Percentiles rank a stretch among this genome's conserved stretches.
Conservation (phyloP, 2,797 vertebrate species). For the Catamblyrhynchus diadema region DNA sequence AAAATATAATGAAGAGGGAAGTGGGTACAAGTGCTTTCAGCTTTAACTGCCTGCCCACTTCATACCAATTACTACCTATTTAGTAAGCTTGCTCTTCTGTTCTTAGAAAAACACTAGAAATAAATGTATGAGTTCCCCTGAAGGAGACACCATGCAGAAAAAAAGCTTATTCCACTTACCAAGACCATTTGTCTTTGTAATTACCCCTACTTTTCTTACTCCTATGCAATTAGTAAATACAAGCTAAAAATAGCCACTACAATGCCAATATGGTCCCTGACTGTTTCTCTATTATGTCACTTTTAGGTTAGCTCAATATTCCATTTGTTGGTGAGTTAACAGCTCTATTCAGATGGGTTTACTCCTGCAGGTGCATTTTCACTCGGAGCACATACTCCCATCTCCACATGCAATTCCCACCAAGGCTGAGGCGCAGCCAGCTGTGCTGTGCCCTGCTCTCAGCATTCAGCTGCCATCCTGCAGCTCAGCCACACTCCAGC, state of each 20-base stretch:
- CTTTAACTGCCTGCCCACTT: conserved; percentile 23
- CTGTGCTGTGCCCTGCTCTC: background rate
- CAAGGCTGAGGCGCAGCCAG: background rate
- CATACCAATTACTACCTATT: conserved; percentile 29
- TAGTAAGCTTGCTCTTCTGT: background rate
- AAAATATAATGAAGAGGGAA: conserved; percentile 4
- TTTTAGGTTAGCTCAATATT: background rate
- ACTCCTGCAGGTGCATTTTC: background rate
- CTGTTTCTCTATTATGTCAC: background rate
- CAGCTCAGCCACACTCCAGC: background rate
- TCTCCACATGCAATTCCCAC: background rate
- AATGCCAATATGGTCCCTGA: background rate
- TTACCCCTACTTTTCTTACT: conserved; percentile 1
- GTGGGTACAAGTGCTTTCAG: background rate
- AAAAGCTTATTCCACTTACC: conserved; percentile 23
- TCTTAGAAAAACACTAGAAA: background rate
- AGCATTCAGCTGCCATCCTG: background rate
- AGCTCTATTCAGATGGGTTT: background rate
- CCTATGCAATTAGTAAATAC: conserved; percentile 21
- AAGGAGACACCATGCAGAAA: background rate
- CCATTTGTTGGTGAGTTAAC: background rate
- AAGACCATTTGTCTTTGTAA: conserved; percentile 32
- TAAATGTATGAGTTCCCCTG: background rate
- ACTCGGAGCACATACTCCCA: fast-evolving
- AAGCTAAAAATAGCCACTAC: conserved; percentile 10